Base-by-base conservation (phyloP, 2,888 invertebrate species). In the Drosophila emarginata region DNA sequence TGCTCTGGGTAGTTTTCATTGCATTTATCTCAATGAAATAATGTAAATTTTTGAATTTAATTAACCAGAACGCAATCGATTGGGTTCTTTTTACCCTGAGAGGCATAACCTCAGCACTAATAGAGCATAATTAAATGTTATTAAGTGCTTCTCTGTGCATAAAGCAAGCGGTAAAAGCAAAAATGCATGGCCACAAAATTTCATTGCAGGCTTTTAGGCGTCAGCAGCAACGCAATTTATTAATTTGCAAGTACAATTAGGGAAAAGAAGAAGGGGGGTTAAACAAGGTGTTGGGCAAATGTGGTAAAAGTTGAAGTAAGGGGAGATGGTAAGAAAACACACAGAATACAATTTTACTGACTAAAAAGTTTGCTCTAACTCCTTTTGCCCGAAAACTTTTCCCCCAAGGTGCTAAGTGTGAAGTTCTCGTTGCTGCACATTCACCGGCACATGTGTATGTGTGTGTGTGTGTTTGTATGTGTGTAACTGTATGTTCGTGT, bases 311-410 rank as follows among this genome's bases (percentile, higher is more conserved):
- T 14, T 53, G 26, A 15, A 18, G 15, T 28, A 53, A 36, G 32
- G n/a, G 52, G 12, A 39, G 53, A 14, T 64, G 72, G 21, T 57
- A 18, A 45, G 53, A 52, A 77, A 77, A 66, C 62, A 28, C 40
- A 45, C 61, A 68, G 21, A 36, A 37, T 64, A 15, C 45, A 66
- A 67, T 76, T 66, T 72, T 53, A 56, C 56, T 58, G 60, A 67
- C 73, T 54, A 53, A 60, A 72, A 88, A 88, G 68, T 88, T 88
- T 73, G 53, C 72, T 71, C 61, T 71, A 65, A 87, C 88, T 82
- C 81, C 56, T 62, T 65, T 54, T 5, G 67, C 61, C 12, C 54
- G 9, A 54, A 80, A 81, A 81, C 75, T 88, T 77, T 76, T 59
- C 14, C 51, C 14, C 60, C 64, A 64, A 67, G 73, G 80, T 78